Base-by-base conservation (phyloP, 2,113 vertebrate genomes). In the Corythaixoides concolor region DNA sequence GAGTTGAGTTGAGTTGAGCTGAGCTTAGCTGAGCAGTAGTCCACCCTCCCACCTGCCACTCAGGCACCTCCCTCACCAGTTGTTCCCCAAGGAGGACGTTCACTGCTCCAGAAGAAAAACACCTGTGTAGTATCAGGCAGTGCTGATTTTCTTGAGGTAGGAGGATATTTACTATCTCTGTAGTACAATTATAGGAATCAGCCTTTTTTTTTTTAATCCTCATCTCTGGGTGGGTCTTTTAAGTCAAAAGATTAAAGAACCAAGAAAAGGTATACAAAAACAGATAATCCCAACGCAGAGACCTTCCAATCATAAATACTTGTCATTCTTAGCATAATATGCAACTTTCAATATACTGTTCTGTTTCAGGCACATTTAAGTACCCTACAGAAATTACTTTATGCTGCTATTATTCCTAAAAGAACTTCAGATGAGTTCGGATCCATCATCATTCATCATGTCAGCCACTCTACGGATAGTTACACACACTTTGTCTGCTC, bases 401-500 rank as follows among this genome's bases (percentile, higher is more conserved):
- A 63, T 84, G 79, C 79, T 81, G 82, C 67, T 90, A 35, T 96
- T 94, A 73, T 69, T 85, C 78, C 90, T 78, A 23, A 81, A 81
- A 88, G 90, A 94, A 92, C 86, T 90, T 92, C 72, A 75, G 76
- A 64, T 68, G 83, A 66, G 64, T 84, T 90, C 70, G 90, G 49
- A 81, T 85, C 95, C 80, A 82, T 85, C 88, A 88, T 92, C 92
- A 93, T 93, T 64, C 90, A 93, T 96, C 90, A 81, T 68, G 92
- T 95, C 95, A 96, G 72, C 60, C 64, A 55, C 85, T 93, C 85
- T 56, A 73, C 3, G 30, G 79, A 19, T 78, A 94, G 75, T 90
- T 95, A 86, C 83, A 75, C 83, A 81, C 75, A 88, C 60, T 93
- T 91, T 88, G 76, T 90, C 83, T 96, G 82, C 90, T 75, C 50